Evolutionary conservation across 1,140 invertebrate species (phyloP).

Genomic region (Heliconius hewitsoni): DNA sequence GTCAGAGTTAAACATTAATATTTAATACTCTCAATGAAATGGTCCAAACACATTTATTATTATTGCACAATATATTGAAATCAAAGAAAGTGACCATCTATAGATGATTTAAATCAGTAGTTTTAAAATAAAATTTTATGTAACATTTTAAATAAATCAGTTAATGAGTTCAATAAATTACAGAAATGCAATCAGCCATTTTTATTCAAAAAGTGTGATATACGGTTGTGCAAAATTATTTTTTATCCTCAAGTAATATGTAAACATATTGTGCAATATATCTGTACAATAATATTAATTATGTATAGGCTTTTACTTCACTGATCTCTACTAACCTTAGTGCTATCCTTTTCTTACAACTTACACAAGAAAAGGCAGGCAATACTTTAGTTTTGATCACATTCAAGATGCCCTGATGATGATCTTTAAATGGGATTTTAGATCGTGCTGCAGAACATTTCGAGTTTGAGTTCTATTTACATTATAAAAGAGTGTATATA

Average conservation of each 20-base stretch:
- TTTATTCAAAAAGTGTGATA: neutral
- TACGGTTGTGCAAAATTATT: too few species aligned
- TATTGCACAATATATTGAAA: neutral
- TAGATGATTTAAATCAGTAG: too few species aligned
- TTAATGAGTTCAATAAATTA: too few species aligned
- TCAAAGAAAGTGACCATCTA: too few species aligned
- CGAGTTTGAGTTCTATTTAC: neutral
- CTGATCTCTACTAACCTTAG: constrained; percentile 14
- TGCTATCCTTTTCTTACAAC: constrained; percentile 25
- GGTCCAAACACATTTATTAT: neutral
- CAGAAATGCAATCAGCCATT: too few species aligned
- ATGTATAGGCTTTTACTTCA: neutral
- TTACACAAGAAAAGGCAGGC: constrained; percentile 22
- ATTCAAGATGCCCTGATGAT: neutral
- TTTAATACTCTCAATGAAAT: neutral
- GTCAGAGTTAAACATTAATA: neutral
- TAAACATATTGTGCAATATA: neutral
- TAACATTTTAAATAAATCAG: too few species aligned
- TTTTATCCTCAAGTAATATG: neutral
- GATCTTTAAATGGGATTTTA: neutral
- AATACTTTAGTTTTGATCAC: constrained; percentile 13
- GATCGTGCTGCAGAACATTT: neutral
- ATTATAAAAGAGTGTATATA: too few species aligned
- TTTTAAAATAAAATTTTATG: too few species aligned
- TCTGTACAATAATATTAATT: neutral